A percentile compares a stretch with the other conserved stretches of the same genome.
Conservation (phyloP, 2,113 vertebrate genomes). For the Pedionomus torquatus region DNA sequence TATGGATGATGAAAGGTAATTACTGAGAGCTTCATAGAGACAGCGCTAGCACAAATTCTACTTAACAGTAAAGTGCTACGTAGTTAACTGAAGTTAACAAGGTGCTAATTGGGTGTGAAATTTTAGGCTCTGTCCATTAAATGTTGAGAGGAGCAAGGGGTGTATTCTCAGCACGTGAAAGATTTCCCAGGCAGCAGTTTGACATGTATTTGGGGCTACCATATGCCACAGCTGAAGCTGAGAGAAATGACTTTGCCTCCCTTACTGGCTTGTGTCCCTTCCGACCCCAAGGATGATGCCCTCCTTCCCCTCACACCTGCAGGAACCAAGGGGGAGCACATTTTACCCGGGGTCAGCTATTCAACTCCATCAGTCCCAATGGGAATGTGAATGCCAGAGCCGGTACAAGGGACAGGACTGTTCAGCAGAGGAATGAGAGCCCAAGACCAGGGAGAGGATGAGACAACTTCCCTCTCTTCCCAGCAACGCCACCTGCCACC, state of each 20-base stretch:
- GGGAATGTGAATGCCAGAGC: not conserved
- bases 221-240: not conserved
- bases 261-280: rapidly evolving
- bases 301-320: not conserved
- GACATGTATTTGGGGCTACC: not conserved
- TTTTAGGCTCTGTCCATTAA: not conserved
- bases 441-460: not conserved
- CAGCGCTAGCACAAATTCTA: not conserved
- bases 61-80: not conserved
- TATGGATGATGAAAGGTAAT: not conserved
- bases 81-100: not conserved
- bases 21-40: not conserved
- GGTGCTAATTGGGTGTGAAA: not conserved
- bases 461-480: not conserved
- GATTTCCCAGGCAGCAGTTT: not conserved
- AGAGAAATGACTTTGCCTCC: not conserved
- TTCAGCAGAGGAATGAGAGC: not conserved
- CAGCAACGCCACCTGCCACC: not conserved
- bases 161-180: not conserved
- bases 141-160: not conserved
- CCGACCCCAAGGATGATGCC: not conserved
- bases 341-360: not conserved
- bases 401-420: not conserved
- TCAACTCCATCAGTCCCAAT: not conserved
- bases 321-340: rapidly evolving